Evolutionary conservation across 2,888 invertebrate genomes (phyloP).

Genomic region (Opisthograptis luteolata): DNA sequence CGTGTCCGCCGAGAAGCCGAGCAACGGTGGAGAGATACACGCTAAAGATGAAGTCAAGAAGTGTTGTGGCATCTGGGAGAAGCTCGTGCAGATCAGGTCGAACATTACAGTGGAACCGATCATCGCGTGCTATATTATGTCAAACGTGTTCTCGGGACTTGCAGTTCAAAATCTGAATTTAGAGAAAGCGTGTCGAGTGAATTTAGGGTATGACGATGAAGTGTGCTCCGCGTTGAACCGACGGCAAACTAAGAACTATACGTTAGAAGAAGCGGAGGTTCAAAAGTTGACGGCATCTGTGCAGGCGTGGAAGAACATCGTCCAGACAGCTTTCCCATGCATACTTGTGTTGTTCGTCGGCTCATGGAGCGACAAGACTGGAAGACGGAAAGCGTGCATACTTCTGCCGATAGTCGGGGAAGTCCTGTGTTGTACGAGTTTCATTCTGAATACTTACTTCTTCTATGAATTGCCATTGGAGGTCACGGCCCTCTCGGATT

Average conservation of each 20-base stretch:
- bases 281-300: slow-evolving; percentile 85
- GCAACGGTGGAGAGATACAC: slow-evolving; percentile 52
- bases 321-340: slow-evolving; percentile 83
- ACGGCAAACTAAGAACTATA: slow-evolving; percentile 89
- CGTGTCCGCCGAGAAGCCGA: slow-evolving; percentile 63
- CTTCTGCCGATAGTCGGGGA: slow-evolving; percentile 83
- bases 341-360: slow-evolving; percentile 84
- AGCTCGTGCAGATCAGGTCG: slow-evolving; percentile 78
- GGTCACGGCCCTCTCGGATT: slow-evolving; percentile 81
- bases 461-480: slow-evolving; percentile 84
- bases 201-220: slow-evolving; percentile 88
- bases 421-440: slow-evolving; percentile 77
- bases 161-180: slow-evolving; percentile 93
- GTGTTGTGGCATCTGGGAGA: slow-evolving; percentile 64
- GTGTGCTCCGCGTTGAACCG: slow-evolving; percentile 90
- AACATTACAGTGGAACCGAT: slow-evolving; percentile 89
- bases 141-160: slow-evolving; percentile 88
- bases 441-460: slow-evolving; percentile 83
- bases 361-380: slow-evolving; percentile 86
- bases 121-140: slow-evolving; percentile 87
- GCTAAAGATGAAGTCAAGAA: slow-evolving; percentile 63
- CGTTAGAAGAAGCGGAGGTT: slow-evolving; percentile 86
- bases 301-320: slow-evolving; percentile 83
- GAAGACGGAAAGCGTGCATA: slow-evolving; percentile 84
- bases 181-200: slow-evolving; percentile 94